Percentiles rank a stretch among this genome's conserved stretches.
These are phyloP conservation scores for Pollimyrus isidori DNA, from an alignment of 2,113 vertebrate species.

Conservation along the genomic window DNA sequence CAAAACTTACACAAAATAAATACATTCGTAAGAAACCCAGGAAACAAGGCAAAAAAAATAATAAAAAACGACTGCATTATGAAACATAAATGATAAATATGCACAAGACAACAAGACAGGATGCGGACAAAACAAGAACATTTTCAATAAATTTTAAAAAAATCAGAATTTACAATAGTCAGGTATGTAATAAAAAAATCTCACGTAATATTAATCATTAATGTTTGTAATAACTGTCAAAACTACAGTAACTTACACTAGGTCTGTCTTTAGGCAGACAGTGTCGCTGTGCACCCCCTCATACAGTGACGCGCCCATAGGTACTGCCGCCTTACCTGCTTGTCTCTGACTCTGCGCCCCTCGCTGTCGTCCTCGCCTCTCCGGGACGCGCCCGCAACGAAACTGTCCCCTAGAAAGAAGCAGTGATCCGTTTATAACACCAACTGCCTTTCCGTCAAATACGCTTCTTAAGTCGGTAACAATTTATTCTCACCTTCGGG, in stretches of 20 bases:
- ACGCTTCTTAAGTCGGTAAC: neutral
- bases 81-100: no score
- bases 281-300: neutral
- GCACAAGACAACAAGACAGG: neutral
- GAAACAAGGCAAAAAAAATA: neutral
- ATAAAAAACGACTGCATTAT: neutral
- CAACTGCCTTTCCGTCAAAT: neutral
- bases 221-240: neutral
- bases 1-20: neutral
- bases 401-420: constrained; percentile 60
- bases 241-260: neutral
- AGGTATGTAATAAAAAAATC: neutral
- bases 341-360: constrained; percentile 51
- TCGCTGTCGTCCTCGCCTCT: constrained; percentile 63
- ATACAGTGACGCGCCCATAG: neutral
- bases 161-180: neutral
- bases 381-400: constrained; percentile 62
- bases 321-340: constrained; percentile 48
- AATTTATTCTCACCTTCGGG: constrained; percentile 61
- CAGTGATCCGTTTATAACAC: neutral
- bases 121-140: neutral
- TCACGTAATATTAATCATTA: neutral
- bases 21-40: neutral
- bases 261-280: neutral
- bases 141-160: neutral